Percentiles rank a stretch among this genome's conserved stretches.
These are phyloP conservation scores for Torymus tubicola DNA, from an alignment of 2,888 invertebrate genomes.

Conservation along the genomic window DNA sequence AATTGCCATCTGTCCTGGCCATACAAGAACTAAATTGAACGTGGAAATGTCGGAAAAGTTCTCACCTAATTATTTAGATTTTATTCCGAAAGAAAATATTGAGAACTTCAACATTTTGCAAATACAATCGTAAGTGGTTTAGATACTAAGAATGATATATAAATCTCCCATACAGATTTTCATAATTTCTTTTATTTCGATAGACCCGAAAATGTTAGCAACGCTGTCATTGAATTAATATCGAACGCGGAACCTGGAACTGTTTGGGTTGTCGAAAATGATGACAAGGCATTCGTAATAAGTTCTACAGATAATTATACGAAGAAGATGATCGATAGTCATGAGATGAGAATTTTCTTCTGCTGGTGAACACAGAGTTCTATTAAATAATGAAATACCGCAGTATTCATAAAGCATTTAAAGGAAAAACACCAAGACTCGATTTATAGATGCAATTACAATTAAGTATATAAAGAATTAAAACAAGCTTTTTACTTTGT, in stretches of 20 bases:
- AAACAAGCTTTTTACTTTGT: too few species aligned
- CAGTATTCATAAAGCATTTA: too few species aligned
- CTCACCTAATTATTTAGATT: slow-evolving; percentile 29
- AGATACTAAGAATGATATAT: neutral
- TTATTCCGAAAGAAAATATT: slow-evolving; percentile 18
- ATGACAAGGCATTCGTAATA: slow-evolving; percentile 27
- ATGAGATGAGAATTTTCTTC: slow-evolving; percentile 26
- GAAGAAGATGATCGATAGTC: slow-evolving; percentile 27
- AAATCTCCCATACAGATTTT: neutral
- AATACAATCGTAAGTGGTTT: slow-evolving; percentile 31
- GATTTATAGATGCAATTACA: too few species aligned
- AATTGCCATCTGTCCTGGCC: slow-evolving; percentile 71
- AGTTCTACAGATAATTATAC: slow-evolving; percentile 23
- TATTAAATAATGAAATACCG: too few species aligned
- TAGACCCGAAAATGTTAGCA: slow-evolving; percentile 38
- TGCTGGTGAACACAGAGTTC: slow-evolving; percentile 12
- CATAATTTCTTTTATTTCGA: neutral
- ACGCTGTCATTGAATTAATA: slow-evolving; percentile 30
- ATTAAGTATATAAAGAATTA: too few species aligned
- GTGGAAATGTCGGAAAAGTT: slow-evolving; percentile 6
- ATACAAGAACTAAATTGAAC: slow-evolving; percentile 63
- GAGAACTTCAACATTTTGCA: neutral
- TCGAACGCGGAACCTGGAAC: slow-evolving; percentile 17
- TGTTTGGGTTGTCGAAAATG: slow-evolving; percentile 38
- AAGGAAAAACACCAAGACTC: too few species aligned